Conservation (phyloP, 2,888 invertebrate species). For the Mycalesis mineus region DNA sequence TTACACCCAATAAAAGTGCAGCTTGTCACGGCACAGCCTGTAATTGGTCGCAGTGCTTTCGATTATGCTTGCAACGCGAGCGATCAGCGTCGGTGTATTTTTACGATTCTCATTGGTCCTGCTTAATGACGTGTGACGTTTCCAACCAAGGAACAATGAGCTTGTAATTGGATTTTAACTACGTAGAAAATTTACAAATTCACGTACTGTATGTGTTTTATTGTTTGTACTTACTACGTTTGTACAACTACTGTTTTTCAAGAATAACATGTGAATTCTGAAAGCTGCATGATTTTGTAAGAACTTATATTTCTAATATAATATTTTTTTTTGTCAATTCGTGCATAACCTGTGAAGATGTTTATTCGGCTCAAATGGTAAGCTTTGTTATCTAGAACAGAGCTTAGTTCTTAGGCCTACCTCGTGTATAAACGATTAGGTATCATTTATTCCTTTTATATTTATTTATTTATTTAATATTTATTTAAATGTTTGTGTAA, state of each 20-base stretch:
- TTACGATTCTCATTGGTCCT: constrained; percentile 72
- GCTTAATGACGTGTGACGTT: constrained; percentile 72
- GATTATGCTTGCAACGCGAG: constrained; percentile 47
- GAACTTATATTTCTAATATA: no score
- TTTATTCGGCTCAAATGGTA: no score
- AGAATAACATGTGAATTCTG: not conserved
- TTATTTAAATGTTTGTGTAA: no score
- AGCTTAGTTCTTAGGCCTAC: no score
- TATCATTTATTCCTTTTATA: no score
- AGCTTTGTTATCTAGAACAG: no score
- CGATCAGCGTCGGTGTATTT: constrained; percentile 57
- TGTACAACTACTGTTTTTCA: not conserved
- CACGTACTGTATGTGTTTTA: constrained; percentile 18
- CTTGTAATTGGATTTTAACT: constrained; percentile 69
- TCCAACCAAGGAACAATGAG: constrained; percentile 60
- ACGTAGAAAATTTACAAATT: constrained; percentile 44
- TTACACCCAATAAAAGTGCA: constrained; percentile 76
- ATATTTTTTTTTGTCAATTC: no score
- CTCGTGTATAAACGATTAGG: no score
- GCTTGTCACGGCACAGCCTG: constrained; percentile 57
- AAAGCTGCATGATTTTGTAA: no score
- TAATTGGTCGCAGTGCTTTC: constrained; percentile 70
- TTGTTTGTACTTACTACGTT: not conserved
- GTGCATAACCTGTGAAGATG: no score
- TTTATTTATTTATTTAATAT: no score